Conservation (phyloP, 1,140 invertebrate genomes). For the Scaptomyza graminum region DNA sequence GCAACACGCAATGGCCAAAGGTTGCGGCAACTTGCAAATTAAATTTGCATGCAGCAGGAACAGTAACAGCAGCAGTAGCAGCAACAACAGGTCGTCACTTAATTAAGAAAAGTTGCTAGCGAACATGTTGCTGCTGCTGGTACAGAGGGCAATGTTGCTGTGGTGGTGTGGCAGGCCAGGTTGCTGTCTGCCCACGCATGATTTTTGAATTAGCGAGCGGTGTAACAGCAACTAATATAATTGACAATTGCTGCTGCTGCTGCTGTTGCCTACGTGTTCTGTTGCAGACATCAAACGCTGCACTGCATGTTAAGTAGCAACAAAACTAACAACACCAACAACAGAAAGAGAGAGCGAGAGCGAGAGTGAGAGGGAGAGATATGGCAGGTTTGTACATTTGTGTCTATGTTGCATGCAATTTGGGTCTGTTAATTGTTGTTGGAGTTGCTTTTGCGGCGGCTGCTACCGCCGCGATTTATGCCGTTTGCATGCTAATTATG, state of each 20-base stretch:
- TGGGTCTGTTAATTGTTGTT: conserved; percentile 81
- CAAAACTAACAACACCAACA: too few relatives aligned
- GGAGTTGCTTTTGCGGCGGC: conserved; percentile 25
- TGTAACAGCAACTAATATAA: conserved; percentile 81
- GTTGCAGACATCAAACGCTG: conserved; percentile 71
- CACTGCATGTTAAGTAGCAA: conserved; percentile 73
- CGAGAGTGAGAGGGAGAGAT: conserved; percentile 46
- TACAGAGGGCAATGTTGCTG: conserved; percentile 49
- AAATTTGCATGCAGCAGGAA: conserved; percentile 56
- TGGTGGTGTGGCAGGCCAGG: conserved; percentile 11
- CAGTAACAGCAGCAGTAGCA: conserved; percentile 32
- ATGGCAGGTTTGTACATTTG: conserved; percentile 1
- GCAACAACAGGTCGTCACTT: conserved; percentile 75
- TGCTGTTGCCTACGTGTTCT: conserved; percentile 74
- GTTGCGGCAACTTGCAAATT: conserved; percentile 59
- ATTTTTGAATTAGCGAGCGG: conserved; percentile 79
- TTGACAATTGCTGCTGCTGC: conserved; percentile 74
- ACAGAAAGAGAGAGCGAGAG: conserved; percentile 5
- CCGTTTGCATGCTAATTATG: conserved; percentile 81
- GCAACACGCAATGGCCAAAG: conserved; percentile 75
- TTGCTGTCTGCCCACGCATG: conserved; percentile 74
- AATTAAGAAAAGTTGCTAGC: conserved; percentile 77
- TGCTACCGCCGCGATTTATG: conserved; percentile 68
- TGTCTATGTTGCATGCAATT: conserved; percentile 71
- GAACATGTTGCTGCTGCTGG: conserved; percentile 61